Evolutionary conservation across 1,140 invertebrate genomes (phyloP), one percentile per base, ranked within the genome.

Genomic region (Drepana arcuata): DNA sequence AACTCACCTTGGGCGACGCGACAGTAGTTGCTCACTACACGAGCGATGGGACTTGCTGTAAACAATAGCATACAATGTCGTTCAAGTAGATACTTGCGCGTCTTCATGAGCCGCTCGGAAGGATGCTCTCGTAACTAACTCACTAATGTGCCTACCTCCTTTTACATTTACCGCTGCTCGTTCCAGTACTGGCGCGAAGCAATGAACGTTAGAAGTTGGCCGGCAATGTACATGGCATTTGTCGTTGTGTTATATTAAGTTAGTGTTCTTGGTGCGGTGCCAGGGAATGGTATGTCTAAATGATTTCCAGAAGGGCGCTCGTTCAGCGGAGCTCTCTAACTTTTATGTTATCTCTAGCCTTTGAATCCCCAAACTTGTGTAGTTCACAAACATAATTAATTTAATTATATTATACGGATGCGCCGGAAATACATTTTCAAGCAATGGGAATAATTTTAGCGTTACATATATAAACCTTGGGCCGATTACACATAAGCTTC

Each of bases 21-120:
- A 27, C 14, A 11, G 12, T 30, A 38, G 38, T 21, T 28, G 33
- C 50, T 47, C 26, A 48, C 34, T 30, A 18, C 28, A 28, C 55
- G 16, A 44, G 49, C 50, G 54, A 59, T 59, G 51, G 45, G 43
- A 35, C 51, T 41, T 43, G 45, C 51, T 48, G 46, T 41, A 55
- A 54, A 55, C 56, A 59, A 59, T 46, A 45, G 38, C 25, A 32
- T 46, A 41, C 34, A 36, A 33, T 26, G 40, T 41, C 23, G 23
- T 33, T 25, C 35, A 46, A 45, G 39, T 41, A 48, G 38, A n/a
- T n/a, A n/a, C n/a, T n/a, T n/a, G n/a, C 46, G 33, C 18, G 43
- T 41, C 33, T 44, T 43, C 40, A 51, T 44, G 36, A 40, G 26
- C 14, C 46, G 10, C 38, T 31, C 27, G 11, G 25, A n/a, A n/a